Conservation (phyloP, 2,113 vertebrate species). For the Leptobrachium leishanense region DNA sequence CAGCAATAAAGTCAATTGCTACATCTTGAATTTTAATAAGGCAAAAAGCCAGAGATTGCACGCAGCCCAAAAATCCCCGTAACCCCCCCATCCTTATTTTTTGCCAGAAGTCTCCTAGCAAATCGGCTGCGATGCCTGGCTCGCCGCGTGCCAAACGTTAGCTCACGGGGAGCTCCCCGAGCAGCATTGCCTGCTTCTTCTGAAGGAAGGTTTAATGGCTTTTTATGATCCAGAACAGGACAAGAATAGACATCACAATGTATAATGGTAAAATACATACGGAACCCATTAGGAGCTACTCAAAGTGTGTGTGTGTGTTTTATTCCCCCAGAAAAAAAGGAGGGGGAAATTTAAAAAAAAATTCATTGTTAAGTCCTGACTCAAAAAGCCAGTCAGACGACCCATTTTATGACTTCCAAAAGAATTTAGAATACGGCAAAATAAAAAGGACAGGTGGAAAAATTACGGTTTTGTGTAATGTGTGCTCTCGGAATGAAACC, state of each 20-base stretch:
- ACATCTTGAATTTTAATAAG: no score
- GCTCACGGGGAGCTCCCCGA: not conserved
- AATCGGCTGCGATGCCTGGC: no score
- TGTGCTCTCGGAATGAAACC: not conserved
- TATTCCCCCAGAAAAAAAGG: not conserved
- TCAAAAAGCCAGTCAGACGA: not conserved
- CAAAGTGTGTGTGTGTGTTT: not conserved
- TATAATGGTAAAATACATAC: not conserved
- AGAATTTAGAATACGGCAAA: not conserved
- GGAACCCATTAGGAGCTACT: not conserved
- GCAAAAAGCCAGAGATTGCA: no score
- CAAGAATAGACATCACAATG: not conserved
- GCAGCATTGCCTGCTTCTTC: not conserved
- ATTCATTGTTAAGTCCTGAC: not conserved
- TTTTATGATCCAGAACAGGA: not conserved
- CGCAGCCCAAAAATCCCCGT: no score
- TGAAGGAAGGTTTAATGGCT: not conserved
- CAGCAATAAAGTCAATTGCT: no score
- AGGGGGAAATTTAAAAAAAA: not conserved
- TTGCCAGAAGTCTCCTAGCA: no score
- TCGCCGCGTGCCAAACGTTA: not conserved
- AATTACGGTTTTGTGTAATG: not conserved
- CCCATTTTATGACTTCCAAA: constrained; percentile 3
- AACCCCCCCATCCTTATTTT: no score
- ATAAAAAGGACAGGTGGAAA: not conserved